A percentile compares a stretch with the other conserved stretches of the same genome.
Conservation (phyloP, 2,797 vertebrate genomes). For the Danio aesculapii region DNA sequence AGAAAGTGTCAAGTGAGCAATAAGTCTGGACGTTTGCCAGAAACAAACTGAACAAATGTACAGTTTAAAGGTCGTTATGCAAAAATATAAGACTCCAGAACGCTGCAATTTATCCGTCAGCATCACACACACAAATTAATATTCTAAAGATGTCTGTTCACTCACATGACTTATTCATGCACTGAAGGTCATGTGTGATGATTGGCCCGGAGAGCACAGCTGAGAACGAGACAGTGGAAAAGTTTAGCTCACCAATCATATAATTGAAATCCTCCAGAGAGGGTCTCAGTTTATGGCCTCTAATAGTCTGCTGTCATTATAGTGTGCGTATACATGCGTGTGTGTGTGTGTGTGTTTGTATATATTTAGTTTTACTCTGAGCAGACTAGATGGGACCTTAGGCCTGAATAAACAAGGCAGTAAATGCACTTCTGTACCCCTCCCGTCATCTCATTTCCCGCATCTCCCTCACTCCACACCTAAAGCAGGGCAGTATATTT, state of each 20-base stretch:
- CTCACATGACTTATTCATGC: slow-evolving; percentile 1
- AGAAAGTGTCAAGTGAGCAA: background rate
- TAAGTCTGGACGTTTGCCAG: background rate
- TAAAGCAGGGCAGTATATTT: slow-evolving; percentile 8
- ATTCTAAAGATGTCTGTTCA: background rate
- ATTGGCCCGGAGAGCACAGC: background rate
- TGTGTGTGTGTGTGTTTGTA: background rate
- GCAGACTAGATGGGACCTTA: slow-evolving; percentile 66
- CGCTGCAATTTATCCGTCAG: background rate
- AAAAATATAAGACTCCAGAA: background rate
- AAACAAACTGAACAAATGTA: background rate
- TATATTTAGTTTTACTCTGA: slow-evolving; percentile 65
- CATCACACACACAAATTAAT: background rate
- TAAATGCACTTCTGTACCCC: slow-evolving; percentile 60
- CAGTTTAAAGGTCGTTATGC: background rate
- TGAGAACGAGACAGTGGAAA: slow-evolving; percentile 48
- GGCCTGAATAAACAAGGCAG: slow-evolving; percentile 72
- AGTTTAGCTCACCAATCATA: slow-evolving; percentile 42
- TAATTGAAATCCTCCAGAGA: slow-evolving; percentile 53
- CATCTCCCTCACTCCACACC: slow-evolving; percentile 41
- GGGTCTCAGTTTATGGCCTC: slow-evolving; percentile 55
- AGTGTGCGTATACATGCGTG: slow-evolving; percentile 13
- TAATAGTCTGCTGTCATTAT: slow-evolving; percentile 55
- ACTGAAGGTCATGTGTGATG: background rate
- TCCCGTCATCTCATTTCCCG: slow-evolving; percentile 43